phyloP scores from a whole-genome alignment of 2,113 vertebrate species.

The Protobothrops flavoviridis region DNA sequence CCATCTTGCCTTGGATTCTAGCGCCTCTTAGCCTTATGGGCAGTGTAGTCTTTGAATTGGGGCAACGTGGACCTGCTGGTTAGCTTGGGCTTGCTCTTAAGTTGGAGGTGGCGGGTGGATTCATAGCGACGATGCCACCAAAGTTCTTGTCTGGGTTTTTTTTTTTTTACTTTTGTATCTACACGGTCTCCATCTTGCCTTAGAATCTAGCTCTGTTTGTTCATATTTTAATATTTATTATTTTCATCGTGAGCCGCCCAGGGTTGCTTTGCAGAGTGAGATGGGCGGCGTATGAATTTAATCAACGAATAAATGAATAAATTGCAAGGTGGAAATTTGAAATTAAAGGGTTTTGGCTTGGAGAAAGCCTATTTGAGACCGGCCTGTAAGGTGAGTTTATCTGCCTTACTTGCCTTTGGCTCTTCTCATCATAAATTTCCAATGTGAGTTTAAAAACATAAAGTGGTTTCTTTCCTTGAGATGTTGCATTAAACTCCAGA shows the following conservation, averaged over 20 bases:
- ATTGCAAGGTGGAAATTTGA: background rate
- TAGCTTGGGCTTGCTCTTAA: background rate
- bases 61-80: background rate
- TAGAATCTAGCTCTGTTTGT: background rate
- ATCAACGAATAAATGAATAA: background rate
- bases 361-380: background rate
- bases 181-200: background rate
- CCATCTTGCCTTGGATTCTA: background rate
- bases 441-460: accelerated
- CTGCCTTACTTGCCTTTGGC: background rate
- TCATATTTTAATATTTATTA: background rate
- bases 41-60: background rate
- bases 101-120: background rate
- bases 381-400: background rate
- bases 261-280: background rate
- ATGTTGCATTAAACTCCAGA: background rate
- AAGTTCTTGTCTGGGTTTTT: background rate
- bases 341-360: background rate
- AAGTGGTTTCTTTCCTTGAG: accelerated
- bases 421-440: background rate
- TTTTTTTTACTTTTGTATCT: background rate
- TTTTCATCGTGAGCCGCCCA: background rate
- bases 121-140: background rate
- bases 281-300: background rate
- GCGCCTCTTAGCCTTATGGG: background rate